Conservation (phyloP, 2,797 vertebrate species). For the Sebastes variabilis region DNA sequence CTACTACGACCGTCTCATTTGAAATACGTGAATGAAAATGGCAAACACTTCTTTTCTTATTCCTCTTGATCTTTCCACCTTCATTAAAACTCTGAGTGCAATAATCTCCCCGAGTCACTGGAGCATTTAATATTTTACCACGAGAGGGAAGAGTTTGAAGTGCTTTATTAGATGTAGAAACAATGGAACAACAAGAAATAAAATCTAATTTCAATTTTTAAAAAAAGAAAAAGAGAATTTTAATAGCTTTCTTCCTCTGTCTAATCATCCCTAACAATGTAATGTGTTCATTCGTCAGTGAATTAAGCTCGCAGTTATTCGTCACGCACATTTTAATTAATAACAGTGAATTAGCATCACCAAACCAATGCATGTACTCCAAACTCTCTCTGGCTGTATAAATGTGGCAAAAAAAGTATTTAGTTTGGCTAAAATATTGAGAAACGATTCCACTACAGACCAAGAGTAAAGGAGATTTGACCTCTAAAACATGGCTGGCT, state of each 20-base stretch:
- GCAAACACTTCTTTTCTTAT: conserved; percentile 10
- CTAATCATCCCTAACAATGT: conserved; percentile 28
- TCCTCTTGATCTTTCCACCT: conserved; percentile 36
- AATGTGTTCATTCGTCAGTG: conserved; percentile 32
- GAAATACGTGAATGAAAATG: conserved; percentile 12
- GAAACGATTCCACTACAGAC: conserved; percentile 4
- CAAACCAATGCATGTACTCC: not conserved
- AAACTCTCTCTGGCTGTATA: conserved; percentile 8
- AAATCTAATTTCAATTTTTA: conserved; percentile 16
- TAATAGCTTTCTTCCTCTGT: conserved; percentile 21
- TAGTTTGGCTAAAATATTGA: conserved; percentile 7
- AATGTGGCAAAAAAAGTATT: conserved; percentile 10
- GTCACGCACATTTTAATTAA: conserved; percentile 32
- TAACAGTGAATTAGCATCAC: not conserved
- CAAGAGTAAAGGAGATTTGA: conserved; percentile 18
- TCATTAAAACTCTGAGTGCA: conserved; percentile 40
- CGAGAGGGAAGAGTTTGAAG: not conserved
- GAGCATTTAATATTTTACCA: conserved; percentile 32
- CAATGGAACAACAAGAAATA: conserved; percentile 36
- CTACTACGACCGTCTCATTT: not conserved
- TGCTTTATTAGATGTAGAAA: conserved; percentile 23
- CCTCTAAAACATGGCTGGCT: conserved; percentile 29
- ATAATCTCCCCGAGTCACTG: conserved; percentile 3
- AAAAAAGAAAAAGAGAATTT: not conserved
- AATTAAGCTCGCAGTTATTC: conserved; percentile 18